Evolutionary conservation across 1,140 invertebrate genomes (phyloP).

Genomic region (Drosophila obscura): DNA sequence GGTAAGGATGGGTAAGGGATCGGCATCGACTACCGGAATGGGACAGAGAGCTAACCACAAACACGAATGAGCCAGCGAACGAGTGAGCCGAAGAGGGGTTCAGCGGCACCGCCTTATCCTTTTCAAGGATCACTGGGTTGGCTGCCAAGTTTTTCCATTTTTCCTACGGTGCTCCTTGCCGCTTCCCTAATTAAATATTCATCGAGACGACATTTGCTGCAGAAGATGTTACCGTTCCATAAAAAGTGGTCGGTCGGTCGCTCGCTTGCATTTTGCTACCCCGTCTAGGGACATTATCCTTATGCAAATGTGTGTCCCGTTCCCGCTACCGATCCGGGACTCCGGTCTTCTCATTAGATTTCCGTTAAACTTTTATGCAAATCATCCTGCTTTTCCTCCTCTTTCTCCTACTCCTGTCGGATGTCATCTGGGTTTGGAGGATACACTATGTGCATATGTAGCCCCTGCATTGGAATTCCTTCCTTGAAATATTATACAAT

Average conservation of each 20-base stretch:
- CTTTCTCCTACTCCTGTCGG: slow-evolving; percentile 2
- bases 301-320: slow-evolving; percentile 39
- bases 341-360: slow-evolving; percentile 64
- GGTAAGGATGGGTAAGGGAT: slow-evolving; percentile 2
- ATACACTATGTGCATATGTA: slow-evolving; percentile 1
- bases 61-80: slow-evolving; percentile 31
- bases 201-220: slow-evolving; percentile 74
- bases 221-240: slow-evolving; percentile 24
- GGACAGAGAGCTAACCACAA: slow-evolving; percentile 59
- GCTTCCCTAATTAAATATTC: slow-evolving; percentile 74
- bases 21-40: slow-evolving; percentile 18
- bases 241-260: slow-evolving; percentile 45
- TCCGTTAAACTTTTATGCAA: slow-evolving; percentile 79
- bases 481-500: slow-evolving; percentile 71
- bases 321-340: slow-evolving; percentile 21
- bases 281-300: slow-evolving; percentile 48
- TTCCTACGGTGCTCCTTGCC: neutral
- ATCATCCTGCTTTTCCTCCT: slow-evolving; percentile 41
- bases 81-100: slow-evolving; percentile 47
- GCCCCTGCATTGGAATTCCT: slow-evolving; percentile 7
- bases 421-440: slow-evolving; percentile 65
- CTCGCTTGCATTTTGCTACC: slow-evolving; percentile 51
- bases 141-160: slow-evolving; percentile 31
- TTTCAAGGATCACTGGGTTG: slow-evolving; percentile 50
- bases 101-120: slow-evolving; percentile 42